Base-by-base conservation (phyloP, 2,888 invertebrate genomes). In the Nymphalis polychloros region DNA sequence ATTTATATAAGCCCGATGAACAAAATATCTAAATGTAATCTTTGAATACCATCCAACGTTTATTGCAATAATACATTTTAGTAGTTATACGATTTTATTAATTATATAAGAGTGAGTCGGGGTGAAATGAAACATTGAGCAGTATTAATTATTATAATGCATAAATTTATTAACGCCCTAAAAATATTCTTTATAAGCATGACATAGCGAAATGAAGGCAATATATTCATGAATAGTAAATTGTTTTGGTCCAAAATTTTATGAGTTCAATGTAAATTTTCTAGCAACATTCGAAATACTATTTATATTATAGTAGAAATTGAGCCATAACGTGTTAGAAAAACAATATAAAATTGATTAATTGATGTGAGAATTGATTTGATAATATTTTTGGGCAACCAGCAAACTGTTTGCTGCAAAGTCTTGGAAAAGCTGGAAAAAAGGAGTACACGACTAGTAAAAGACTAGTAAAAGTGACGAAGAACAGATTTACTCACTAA, bases 61-160 rank as follows among this genome's bases (percentile, higher is more conserved):
- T 63, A 62, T 64, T 70, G 63, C 49, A 63, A 64, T 71, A 71
- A 48, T 67, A 71, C 67, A 69, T 61, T 46, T 52, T 63, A 69
- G 64, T 69, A 71, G 64, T 64, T 71, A 63, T 62, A 67, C 49
- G 53, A 61, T 69, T 63, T 67, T 59, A 61, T 57, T 64, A 41
- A 59, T 64, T 55, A 55, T 31, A 55, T 55, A 8, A 55, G 46
- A 48, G 64, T 63, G 59, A 69, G 46, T 64, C 23, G 41, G 63
- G 59, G 64, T 64, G 67, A 69, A 71, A 68, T 64, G 64, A 61
- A 67, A 61, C 50, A 52, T 62, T 69, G 69, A 69, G 69, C 69
- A 65, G 63, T 48, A 46, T 48, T 62, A 47, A 35, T 47, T 41
- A 64, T 23, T 57, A 47, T 27, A 59, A 50, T 47, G 20, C 5